phyloP scores from a whole-genome alignment of 2,888 invertebrate species.

The Rhimphoctona megacephalus region DNA sequence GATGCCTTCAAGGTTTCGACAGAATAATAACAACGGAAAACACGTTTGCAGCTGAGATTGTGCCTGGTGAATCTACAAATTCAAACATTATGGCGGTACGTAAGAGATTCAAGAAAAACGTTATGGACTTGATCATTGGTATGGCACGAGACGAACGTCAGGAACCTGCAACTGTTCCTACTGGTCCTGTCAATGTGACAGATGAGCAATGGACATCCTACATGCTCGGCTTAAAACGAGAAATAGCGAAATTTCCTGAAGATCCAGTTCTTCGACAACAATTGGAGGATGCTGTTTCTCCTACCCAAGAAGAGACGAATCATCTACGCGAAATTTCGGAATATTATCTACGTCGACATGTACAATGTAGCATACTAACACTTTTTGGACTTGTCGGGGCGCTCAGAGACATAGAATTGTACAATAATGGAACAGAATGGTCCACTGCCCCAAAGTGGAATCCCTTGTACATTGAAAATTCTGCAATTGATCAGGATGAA shows the following conservation, averaged over 20 bases:
- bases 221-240: neutral
- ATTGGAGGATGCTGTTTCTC: neutral
- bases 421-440: neutral
- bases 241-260: neutral
- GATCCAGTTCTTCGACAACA: constrained; percentile 9
- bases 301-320: constrained; percentile 13
- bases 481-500: neutral
- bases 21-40: neutral
- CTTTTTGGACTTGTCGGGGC: neutral
- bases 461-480: neutral
- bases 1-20: neutral
- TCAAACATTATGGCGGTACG: constrained; percentile 8
- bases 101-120: neutral
- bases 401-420: no score
- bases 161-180: neutral
- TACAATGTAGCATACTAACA: neutral
- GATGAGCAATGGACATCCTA: constrained; percentile 5
- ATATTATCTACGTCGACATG: neutral
- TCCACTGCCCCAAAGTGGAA: neutral
- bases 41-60: constrained; percentile 3
- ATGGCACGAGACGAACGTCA: neutral
- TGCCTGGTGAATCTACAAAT: constrained; percentile 35
- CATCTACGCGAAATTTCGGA: neutral
- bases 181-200: neutral
- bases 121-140: neutral